Evolutionary conservation across 2,113 vertebrate species (phyloP), one percentile per base, ranked within the genome.

Genomic region (Spea multiplicata): DNA sequence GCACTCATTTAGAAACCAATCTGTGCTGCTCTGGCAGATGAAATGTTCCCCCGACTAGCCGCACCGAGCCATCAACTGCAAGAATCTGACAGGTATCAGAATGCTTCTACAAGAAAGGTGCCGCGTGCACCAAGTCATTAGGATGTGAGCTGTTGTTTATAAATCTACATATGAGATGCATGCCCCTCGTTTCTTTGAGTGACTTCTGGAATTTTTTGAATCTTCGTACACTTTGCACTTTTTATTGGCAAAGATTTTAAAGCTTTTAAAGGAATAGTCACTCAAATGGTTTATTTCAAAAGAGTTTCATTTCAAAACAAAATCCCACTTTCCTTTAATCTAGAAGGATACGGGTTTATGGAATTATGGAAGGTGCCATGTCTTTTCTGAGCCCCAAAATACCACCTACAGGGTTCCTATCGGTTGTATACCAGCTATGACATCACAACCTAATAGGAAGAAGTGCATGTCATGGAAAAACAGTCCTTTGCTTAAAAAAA

Each of bases 21-120:
- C 62, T 59, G 3, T 44, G 83, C 66, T 46, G 10, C 65, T 6
- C 55, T 73, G 78, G 61, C 67, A 45, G 73, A 44, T 50, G 9
- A 75, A 78, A 83, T 52, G 77, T 67, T 3, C 0, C 81, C 57
- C 71, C 74, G 82, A 82, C 49, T 74, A 68, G 75, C 59, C 61
- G 80, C 16, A 44, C 30, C 81, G 62, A 86, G 66, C 17, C 57
- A 83, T 67, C 74, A 87, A 88, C 87, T 73, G 17, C 61, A 87
- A 87, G 74, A 83, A 84, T 4, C 82, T 66, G 82, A 81, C 49
- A 30, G 78, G 81, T 81, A 82, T 5, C 72, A 12, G 73, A 72
- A 67, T 72, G 67, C 14, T 66, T 16, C 8, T 65, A 81, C 45
- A 83, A 78, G 69, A 12, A 52, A 76, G 49, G 76, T 1, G 1